Evolutionary conservation across 2,113 vertebrate genomes (phyloP).

Genomic region (Paradoxurus hermaphroditus): DNA sequence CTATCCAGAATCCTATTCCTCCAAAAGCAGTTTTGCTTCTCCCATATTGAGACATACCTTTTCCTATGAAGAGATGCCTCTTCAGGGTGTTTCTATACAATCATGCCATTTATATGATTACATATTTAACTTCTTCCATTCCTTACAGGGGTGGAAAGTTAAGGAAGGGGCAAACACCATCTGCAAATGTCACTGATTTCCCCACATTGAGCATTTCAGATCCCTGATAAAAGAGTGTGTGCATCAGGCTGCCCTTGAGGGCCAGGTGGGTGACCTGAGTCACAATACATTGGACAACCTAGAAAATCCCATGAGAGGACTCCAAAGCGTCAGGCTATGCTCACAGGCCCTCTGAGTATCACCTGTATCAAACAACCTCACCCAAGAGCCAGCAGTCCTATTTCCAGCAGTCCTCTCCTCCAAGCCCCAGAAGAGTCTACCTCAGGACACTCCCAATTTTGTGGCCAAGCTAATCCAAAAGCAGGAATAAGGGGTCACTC

Average conservation of each 20-base stretch:
- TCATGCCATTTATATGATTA: background rate
- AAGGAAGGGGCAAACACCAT: background rate
- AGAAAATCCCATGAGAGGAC: background rate
- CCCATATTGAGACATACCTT: fast-evolving
- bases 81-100: fast-evolving
- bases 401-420: background rate
- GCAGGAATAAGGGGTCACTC: background rate
- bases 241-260: background rate
- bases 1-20: background rate
- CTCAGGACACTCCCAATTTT: too few relatives aligned
- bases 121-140: background rate
- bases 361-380: background rate
- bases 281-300: background rate
- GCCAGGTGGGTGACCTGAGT: background rate
- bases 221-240: background rate
- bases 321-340: background rate
- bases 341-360: background rate
- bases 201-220: background rate
- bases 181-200: background rate
- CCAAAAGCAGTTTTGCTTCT: background rate
- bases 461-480: background rate
- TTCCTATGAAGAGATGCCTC: background rate
- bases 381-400: background rate
- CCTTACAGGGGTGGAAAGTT: background rate
- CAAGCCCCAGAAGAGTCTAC: too few relatives aligned